Evolutionary conservation across 2,113 vertebrate genomes (phyloP), one percentile per base, ranked within the genome.

Genomic region (Phrynosoma blainvillii): DNA sequence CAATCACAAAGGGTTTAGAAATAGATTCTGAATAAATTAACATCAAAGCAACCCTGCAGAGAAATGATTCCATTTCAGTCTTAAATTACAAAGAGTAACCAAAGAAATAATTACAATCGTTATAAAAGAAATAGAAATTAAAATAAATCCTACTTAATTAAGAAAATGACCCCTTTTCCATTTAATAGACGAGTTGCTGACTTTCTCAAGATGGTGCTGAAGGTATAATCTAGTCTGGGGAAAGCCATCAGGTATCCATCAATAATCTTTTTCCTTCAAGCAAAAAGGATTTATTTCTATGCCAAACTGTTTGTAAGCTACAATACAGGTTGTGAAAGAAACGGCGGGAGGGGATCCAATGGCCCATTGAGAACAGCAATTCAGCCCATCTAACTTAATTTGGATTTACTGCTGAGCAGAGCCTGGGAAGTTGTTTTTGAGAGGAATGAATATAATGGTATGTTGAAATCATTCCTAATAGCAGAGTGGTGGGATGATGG

Each of bases 1-100:
- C 68, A 79, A 59, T 87, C 52, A 59, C 47, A 86, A n/a, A 77
- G 21, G 71, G 16, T 80, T 73, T 59, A 73, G 66, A 80, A 87
- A 71, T 12, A 86, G 85, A 81, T 42, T 40, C 78, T 73, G 52
- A 87, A 80, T 79, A 56, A 73, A 30, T 87, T 40, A 68, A 87
- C 71, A 80, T 42, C 47, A 87, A 73, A 79, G 75, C 42, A 86
- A 47, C 52, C 77, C 52, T 73, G 85, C 14, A 54, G 32, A 80
- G 52, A 87, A 80, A 73, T 62, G 13, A 73, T 80, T 87, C 5
- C 25, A 59, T 80, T 87, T 87, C 66, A 73, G 2, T 81, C 56
- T 36, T 87, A 66, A 71, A 80, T 56, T 79, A 52, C 9, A 11
- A 54, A 36, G 70, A 47, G 52, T 36, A 23, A 70, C 7, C 30